Percentiles rank a stretch among this genome's conserved stretches.
These are phyloP conservation scores for Ameiurus melas DNA, from an alignment of 2,113 vertebrate species.

Conservation along the genomic window DNA sequence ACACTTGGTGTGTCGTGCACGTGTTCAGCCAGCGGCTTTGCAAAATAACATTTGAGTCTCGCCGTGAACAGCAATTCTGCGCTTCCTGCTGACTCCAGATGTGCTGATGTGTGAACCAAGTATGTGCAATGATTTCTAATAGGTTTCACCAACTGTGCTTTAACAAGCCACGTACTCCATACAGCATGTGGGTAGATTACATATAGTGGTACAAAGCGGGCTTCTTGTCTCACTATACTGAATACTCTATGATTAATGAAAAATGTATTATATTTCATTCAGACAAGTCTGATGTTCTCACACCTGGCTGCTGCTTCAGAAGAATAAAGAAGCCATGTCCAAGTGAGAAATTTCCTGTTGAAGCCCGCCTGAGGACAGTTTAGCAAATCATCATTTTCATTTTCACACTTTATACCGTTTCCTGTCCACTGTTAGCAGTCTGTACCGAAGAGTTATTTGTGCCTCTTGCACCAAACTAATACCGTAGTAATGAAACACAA, in stretches of 20 bases:
- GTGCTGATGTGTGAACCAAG: background rate
- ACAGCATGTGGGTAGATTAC: too few species aligned
- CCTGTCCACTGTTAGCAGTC: background rate
- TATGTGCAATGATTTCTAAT: background rate
- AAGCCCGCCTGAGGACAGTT: background rate
- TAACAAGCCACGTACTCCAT: background rate
- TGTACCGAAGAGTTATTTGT: background rate
- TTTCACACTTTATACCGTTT: background rate
- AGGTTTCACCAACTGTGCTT: background rate
- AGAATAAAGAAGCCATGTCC: background rate
- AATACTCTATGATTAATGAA: background rate
- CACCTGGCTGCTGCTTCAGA: background rate
- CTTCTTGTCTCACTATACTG: background rate
- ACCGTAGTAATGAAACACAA: background rate
- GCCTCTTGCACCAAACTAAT: background rate
- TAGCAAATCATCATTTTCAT: background rate
- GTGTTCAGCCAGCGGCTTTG: slow-evolving; percentile 33
- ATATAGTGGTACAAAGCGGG: background rate
- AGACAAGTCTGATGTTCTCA: background rate
- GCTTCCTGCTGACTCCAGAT: slow-evolving; percentile 20
- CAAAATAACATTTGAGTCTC: slow-evolving; percentile 24
- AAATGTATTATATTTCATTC: background rate
- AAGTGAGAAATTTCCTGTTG: background rate
- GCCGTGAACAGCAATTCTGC: slow-evolving; percentile 2
- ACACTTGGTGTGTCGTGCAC: slow-evolving; percentile 48